Evolutionary conservation across 92 coral and sea anemone genomes (phyloP), one percentile per base, ranked within the genome.

Genomic region (Siderastrea radians): DNA sequence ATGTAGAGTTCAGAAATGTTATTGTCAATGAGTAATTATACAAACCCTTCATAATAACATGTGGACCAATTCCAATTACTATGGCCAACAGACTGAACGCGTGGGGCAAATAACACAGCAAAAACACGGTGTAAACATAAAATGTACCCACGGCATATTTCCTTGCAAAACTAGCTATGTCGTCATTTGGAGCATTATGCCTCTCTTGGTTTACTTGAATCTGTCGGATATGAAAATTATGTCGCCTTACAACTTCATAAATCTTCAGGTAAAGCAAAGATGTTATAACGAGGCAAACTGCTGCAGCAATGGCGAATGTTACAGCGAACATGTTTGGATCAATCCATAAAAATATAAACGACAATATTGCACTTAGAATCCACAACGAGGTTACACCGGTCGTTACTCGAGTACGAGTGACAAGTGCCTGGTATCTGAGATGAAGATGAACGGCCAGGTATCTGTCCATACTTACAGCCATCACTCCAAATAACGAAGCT

Each of bases 361-460:
- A 51, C 11, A 68, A 46, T 3, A 68, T 26, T 4, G 69, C 86
- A 48, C 86, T 53, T 4, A 81, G 67, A 69, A 69, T 13, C 86
- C 86, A 81, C 50, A 69, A 45, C 54, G 15, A 69, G 5, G 55
- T 10, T 48, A 81, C 66, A 15, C 54, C 86, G 49, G 26, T 14
- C n/a, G 57, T 5, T 0, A 70, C 72, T 9, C 86, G 86, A 73
- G 38, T 81, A 8, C 58, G 54, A 0, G 86, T 68, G 3, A 81
- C 86, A n/a, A 81, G 77, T 16, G 57, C 77, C 3, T 70, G 77
- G 55, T 81, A 81, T 54, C 86, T 43, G 46, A 81, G 77, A 26
- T 81, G 86, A 14, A 81, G 86, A 55, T 81, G 55, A 3, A 81
- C 49, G 4, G 86, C 86, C 86, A 69, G 38, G 57, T 54, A 81